phyloP scores from a whole-genome alignment of 2,888 invertebrate genomes.

The Trichacis sp. region DNA sequence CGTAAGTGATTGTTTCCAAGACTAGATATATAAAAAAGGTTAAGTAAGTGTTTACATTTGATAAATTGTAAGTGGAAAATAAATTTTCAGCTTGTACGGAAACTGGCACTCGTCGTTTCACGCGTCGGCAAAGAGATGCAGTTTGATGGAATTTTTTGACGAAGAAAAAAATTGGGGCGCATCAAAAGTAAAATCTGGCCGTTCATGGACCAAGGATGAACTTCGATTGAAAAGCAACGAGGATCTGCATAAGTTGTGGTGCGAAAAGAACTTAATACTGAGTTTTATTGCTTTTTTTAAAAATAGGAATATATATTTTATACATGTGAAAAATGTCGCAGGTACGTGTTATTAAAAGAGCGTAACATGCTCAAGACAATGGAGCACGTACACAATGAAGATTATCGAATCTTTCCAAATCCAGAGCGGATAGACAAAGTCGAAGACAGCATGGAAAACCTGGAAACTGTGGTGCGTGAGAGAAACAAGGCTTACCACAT shows the following conservation, averaged over 20 bases:
- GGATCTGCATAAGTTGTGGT: conserved; percentile 98
- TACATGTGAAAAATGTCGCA: conserved; percentile 52
- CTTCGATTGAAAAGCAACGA: conserved; percentile 93
- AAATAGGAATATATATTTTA: too few species aligned
- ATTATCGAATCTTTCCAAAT: conserved; percentile 82
- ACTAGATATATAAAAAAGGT: too few species aligned
- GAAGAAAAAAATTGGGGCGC: conserved; percentile 85
- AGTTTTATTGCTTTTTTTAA: too few species aligned
- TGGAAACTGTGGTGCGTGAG: conserved; percentile 91
- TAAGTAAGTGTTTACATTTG: too few species aligned
- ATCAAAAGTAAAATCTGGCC: conserved; percentile 80
- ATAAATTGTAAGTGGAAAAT: too few species aligned
- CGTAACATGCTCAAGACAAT: conserved; percentile 97
- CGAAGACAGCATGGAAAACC: conserved; percentile 92
- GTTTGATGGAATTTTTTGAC: conserved; percentile 89
- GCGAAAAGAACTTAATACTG: conserved; percentile 47
- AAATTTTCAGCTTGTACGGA: neutral
- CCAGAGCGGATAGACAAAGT: conserved; percentile 96
- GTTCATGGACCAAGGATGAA: conserved; percentile 91
- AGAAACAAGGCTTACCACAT: conserved; percentile 90
- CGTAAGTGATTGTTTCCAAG: too few species aligned
- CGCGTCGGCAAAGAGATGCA: neutral
- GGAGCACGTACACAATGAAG: conserved; percentile 84
- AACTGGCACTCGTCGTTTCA: neutral
- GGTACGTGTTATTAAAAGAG: conserved; percentile 92